A percentile compares a stretch with the other conserved stretches of the same genome.
phyloP scores from a whole-genome alignment of 2,113 vertebrate species.

The Lepidothrix coronata region DNA sequence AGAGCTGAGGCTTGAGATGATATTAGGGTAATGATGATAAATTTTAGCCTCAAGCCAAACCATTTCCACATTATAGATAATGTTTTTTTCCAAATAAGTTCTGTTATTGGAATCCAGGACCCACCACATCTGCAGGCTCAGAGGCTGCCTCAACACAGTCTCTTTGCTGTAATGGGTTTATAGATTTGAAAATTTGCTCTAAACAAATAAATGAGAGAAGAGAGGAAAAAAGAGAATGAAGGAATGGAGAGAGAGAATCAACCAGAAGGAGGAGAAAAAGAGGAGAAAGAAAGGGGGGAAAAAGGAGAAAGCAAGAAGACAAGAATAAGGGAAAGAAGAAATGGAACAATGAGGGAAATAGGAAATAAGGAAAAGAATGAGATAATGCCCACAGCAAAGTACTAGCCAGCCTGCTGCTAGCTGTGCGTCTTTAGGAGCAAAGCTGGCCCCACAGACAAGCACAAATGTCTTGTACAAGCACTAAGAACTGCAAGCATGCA shows the following conservation, averaged over 20 bases:
- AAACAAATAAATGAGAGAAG: conserved; percentile 51
- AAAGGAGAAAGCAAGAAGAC: not conserved
- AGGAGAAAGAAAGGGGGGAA: not conserved
- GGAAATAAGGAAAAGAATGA: not conserved
- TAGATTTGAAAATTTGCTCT: conserved; percentile 60
- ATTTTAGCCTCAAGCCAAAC: conserved; percentile 77
- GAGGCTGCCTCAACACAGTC: conserved; percentile 26
- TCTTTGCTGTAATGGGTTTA: conserved; percentile 62
- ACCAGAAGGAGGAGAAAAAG: not conserved
- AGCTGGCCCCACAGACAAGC: not conserved
- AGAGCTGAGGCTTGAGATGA: conserved; percentile 77
- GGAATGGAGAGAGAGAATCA: not conserved
- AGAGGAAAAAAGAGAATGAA: not conserved
- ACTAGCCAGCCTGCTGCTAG: not conserved
- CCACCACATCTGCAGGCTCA: conserved; percentile 36
- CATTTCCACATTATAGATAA: conserved; percentile 73
- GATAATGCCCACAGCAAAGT: not conserved
- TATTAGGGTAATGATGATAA: conserved; percentile 87
- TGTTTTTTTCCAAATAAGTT: conserved; percentile 63
- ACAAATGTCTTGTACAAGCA: not conserved
- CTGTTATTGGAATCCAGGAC: conserved; percentile 62
- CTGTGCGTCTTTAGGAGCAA: not conserved
- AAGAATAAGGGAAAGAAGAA: not conserved
- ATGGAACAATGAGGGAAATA: not conserved
- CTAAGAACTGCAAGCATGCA: not conserved